phyloP scores from a whole-genome alignment of 2,113 vertebrate species.

The Ibidorhyncha struthersii region DNA sequence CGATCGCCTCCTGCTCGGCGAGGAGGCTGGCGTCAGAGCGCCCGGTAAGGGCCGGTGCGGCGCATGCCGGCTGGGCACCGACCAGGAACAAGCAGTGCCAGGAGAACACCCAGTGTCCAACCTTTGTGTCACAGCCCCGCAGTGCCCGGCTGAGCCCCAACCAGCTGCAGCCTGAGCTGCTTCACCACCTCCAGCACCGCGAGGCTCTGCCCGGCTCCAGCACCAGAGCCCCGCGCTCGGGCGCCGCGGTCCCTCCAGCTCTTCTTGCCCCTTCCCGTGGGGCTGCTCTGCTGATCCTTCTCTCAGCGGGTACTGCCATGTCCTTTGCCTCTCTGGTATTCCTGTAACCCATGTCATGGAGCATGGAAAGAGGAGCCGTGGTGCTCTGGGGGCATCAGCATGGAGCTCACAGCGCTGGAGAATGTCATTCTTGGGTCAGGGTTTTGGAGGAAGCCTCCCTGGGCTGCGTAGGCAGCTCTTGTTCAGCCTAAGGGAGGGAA shows the following conservation, averaged over 20 bases:
- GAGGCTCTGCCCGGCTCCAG: rapidly evolving
- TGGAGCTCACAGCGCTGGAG: not conserved
- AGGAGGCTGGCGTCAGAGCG: not conserved
- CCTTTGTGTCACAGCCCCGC: rapidly evolving
- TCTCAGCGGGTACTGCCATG: not conserved
- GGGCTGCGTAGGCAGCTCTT: too few relatives aligned
- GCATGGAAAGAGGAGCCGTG: rapidly evolving
- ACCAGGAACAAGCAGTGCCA: rapidly evolving
- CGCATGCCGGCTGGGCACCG: rapidly evolving
- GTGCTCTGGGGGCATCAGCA: not conserved
- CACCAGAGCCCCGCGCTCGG: rapidly evolving
- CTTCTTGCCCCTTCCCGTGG: not conserved
- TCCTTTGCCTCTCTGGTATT: not conserved
- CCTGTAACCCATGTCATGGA: not conserved
- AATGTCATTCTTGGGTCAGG: not conserved
- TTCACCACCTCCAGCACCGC: not conserved
- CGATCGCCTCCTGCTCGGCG: rapidly evolving
- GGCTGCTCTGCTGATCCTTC: not conserved
- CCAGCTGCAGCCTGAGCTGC: too few relatives aligned
- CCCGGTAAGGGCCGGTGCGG: rapidly evolving
- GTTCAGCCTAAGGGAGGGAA: not conserved
- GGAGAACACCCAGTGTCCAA: rapidly evolving
- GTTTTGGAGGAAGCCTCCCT: not conserved
- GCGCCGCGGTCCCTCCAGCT: not conserved
- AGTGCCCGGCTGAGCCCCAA: not conserved